Base-by-base conservation (phyloP, 1,140 invertebrate genomes). In the Fragariocoptes setiger region DNA sequence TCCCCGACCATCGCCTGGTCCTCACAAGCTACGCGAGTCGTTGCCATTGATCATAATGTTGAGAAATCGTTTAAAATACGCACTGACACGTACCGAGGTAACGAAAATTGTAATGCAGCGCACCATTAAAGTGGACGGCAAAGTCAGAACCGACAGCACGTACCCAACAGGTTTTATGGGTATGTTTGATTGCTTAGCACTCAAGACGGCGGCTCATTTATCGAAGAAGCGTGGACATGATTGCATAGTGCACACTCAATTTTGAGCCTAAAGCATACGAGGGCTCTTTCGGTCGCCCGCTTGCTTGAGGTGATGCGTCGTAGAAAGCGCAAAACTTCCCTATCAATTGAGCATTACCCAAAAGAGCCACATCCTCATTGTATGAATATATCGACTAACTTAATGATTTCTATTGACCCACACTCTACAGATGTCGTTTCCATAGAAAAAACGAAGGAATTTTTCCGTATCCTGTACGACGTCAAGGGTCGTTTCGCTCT, bases 151-250 rank as follows among this genome's bases (percentile, higher is more conserved):
- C 36, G 92, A 99, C 53, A 72, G 76, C 31, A 90, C 79, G 48
- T 99, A 76, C 56, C 92, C 92, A 38, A 72, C 85, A 60, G 92
- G 92, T 47, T 97, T 92, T 54, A 95, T 95, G 88, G 88, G 85
- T 92, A 60, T 67, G 69, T 65, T 43, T 38, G 41, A n/a, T n/a
- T n/a, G n/a, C n/a, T n/a, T n/a, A n/a, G n/a, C n/a, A n/a, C n/a
- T n/a, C n/a, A n/a, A n/a, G n/a, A n/a, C n/a, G n/a, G n/a, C n/a
- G n/a, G n/a, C n/a, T n/a, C n/a, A n/a, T n/a, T n/a, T n/a, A n/a
- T n/a, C n/a, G n/a, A n/a, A n/a, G n/a, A n/a, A n/a, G n/a, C n/a
- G n/a, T n/a, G n/a, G n/a, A n/a, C n/a, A n/a, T n/a, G n/a, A n/a
- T n/a, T n/a, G n/a, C n/a, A n/a, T n/a, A n/a, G n/a, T n/a, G n/a